Percentiles rank a stretch among this genome's conserved stretches.
Evolutionary conservation across 1,140 invertebrate genomes (phyloP).

Genomic region (Stegodyphus dumicola): DNA sequence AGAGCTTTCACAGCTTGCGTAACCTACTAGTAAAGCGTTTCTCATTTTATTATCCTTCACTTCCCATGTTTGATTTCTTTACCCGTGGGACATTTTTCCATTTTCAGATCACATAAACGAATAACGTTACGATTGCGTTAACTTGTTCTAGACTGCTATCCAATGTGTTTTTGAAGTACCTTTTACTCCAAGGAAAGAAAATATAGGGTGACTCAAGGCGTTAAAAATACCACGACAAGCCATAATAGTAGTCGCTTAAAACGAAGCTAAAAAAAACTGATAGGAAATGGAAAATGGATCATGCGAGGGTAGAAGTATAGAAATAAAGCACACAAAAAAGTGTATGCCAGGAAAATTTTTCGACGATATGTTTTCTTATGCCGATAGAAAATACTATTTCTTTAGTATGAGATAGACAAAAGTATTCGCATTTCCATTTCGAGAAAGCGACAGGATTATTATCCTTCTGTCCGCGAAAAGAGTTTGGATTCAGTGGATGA

Average conservation of each 20-base stretch:
- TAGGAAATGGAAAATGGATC: constrained; percentile 55
- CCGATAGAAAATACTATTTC: constrained; percentile 25
- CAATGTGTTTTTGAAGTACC: constrained; percentile 16
- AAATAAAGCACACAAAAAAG: constrained; percentile 13
- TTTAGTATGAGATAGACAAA: constrained; percentile 37
- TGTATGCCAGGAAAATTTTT: constrained; percentile 13
- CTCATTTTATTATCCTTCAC: constrained; percentile 37
- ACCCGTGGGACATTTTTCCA: constrained; percentile 40
- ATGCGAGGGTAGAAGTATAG: constrained; percentile 9
- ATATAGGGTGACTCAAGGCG: background rate
- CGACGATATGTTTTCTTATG: constrained; percentile 43
- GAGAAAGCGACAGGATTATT: constrained; percentile 44
- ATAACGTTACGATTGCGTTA: constrained; percentile 41
- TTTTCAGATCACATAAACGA: constrained; percentile 45
- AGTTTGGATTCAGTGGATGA: constrained; percentile 8
- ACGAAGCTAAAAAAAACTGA: constrained; percentile 50
- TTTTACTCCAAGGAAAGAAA: constrained; percentile 17
- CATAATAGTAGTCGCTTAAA: constrained; percentile 42
- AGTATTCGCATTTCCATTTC: constrained; percentile 52
- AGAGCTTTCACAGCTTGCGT: no score
- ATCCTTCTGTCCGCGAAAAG: constrained; percentile 15
- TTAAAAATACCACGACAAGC: constrained; percentile 4
- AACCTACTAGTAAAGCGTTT: no score
- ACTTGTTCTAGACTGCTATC: constrained; percentile 39
- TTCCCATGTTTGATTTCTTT: constrained; percentile 29